Evolutionary conservation across 2,797 vertebrate species (phyloP).

Genomic region (Gadopsis marmoratus): DNA sequence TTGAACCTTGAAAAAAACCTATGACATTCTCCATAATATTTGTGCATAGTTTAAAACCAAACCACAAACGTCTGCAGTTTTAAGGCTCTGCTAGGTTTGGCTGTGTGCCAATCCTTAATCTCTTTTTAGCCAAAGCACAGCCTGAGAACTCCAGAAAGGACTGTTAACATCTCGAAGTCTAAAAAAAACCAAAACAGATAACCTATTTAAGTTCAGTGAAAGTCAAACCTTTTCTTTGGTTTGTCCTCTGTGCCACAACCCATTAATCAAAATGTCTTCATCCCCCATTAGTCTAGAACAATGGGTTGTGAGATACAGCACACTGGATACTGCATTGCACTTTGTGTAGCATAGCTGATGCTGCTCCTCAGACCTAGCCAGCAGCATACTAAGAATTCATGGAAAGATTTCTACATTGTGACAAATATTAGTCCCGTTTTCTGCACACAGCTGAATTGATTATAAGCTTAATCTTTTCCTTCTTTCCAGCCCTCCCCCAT

Average conservation of each 20-base stretch:
- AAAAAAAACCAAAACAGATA: slow-evolving; percentile 8
- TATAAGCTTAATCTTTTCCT: background rate
- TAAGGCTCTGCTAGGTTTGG: background rate
- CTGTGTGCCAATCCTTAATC: background rate
- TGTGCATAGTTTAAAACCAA: background rate
- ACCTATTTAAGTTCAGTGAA: background rate
- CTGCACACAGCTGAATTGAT: background rate
- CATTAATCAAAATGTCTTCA: slow-evolving; percentile 42
- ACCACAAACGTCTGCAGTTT: slow-evolving; percentile 1
- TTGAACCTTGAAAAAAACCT: background rate
- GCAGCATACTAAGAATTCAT: background rate
- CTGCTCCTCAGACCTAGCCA: background rate
- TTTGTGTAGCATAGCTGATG: background rate
- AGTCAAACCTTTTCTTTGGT: background rate
- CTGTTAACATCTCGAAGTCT: slow-evolving; percentile 14
- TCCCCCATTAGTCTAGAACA: slow-evolving; percentile 14
- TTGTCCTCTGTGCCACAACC: slow-evolving; percentile 3
- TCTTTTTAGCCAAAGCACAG: background rate
- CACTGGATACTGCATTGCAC: slow-evolving; percentile 15
- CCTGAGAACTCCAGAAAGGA: slow-evolving; percentile 4
- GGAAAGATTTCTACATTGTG: background rate
- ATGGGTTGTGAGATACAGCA: background rate
- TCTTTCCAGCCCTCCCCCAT: too few species aligned
- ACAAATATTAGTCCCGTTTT: background rate
- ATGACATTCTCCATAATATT: background rate